Conservation (phyloP, 1,140 invertebrate genomes). For the Caenorhabditis inopinata region DNA sequence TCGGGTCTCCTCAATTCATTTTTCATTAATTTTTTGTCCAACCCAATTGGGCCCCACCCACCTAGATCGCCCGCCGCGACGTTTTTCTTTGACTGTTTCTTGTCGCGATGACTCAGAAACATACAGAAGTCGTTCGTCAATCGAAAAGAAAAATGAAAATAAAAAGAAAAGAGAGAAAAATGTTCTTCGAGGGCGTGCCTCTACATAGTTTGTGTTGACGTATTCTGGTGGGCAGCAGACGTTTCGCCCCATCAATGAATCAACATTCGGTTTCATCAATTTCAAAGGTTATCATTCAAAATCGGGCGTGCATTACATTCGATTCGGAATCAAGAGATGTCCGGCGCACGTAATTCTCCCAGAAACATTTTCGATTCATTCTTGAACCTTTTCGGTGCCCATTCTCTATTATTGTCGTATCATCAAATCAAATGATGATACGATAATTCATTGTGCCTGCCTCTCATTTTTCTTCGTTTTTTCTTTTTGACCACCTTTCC, state of each 20-base stretch:
- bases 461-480: not conserved
- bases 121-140: slow-evolving; percentile 24
- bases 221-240: no score
- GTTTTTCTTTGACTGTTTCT: slow-evolving; percentile 5
- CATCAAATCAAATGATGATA: not conserved
- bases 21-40: not conserved
- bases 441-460: no score
- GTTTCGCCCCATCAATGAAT: no score
- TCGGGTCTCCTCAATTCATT: not conserved
- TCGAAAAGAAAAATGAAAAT: not conserved
- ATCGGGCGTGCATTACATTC: no score
- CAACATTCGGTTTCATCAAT: no score
- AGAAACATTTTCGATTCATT: no score
- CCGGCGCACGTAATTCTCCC: no score
- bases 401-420: not conserved
- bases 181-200: slow-evolving; percentile 11
- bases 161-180: not conserved
- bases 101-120: slow-evolving; percentile 20
- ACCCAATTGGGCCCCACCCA: not conserved
- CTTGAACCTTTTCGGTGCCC: slow-evolving; percentile 8
- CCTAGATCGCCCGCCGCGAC: not conserved
- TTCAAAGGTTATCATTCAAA: no score
- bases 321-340: no score
- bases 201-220: no score
- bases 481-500: slow-evolving; percentile 32